Evolutionary conservation across 2,888 invertebrate species (phyloP), one percentile per base, ranked within the genome.

Genomic region (Catocala fraxini): DNA sequence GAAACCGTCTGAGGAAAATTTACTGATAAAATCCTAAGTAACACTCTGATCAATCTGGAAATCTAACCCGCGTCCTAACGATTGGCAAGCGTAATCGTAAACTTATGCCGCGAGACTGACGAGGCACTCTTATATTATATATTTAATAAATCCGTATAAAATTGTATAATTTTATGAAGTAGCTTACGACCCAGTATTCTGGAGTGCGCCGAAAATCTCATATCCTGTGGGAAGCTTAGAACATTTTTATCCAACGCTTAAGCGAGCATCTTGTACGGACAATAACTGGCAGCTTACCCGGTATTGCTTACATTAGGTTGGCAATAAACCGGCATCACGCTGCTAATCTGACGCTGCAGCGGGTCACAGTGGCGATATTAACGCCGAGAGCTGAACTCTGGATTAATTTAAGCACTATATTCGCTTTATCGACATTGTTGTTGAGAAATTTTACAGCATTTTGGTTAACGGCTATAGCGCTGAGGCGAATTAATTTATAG

Each of bases 311-410:
- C 76, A 75, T 75, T 72, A 77, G 70, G 73, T 63, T 68, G 58
- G 86, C 82, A 87, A 87, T 87, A 87, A 84, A 72, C 75, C 69
- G 62, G 73, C 81, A 80, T 81, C 77, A 79, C 71, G 67, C 71
- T 69, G 77, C 81, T 83, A 86, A 86, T 85, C 85, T 79, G 71
- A 70, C 52, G 80, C 75, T 75, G 73, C 71, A 75, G 70, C 79
- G 77, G 80, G 74, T 69, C 68, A 73, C 69, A 66, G 51, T 65
- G 53, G 70, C 65, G 73, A 80, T 85, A 85, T 87, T 83, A 85
- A 81, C 78, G 72, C 72, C 64, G 64, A 57, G 65, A 65, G 67
- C 60, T 59, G 35, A 13, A 49, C 55, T 63, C 57, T 69, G 66
- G 70, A 76, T 79, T 76, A 77, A 77, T 76, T 76, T 68, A 73